Conservation (phyloP, 2,888 invertebrate genomes). For the Phytoseiulus persimilis region DNA sequence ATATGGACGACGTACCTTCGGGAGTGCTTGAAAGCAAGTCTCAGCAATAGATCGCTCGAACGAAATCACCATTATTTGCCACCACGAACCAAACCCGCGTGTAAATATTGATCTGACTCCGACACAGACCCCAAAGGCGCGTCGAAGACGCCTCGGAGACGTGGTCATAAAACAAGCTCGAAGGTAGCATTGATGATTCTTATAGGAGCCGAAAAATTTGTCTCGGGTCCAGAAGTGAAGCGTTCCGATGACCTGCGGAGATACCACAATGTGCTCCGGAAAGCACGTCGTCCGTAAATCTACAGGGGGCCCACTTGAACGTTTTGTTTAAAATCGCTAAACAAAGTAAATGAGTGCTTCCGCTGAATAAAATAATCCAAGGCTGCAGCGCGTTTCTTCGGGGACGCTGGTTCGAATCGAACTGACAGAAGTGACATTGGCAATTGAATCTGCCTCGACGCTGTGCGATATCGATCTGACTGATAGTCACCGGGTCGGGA, state of each 20-base stretch:
- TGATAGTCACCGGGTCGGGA: not conserved
- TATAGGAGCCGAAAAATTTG: too few relatives aligned
- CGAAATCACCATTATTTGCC: not conserved
- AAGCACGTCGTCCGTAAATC: not conserved
- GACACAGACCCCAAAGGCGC: too few relatives aligned
- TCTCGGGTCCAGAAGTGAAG: not conserved
- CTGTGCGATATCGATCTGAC: not conserved
- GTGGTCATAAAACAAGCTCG: not conserved
- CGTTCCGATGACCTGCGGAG: not conserved
- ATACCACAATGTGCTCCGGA: not conserved
- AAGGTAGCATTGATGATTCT: not conserved
- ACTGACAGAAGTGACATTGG: not conserved
- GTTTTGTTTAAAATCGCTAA: constrained; percentile 35
- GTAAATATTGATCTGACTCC: not conserved
- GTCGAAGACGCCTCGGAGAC: too few relatives aligned
- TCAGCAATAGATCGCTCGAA: not conserved
- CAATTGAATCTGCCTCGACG: not conserved
- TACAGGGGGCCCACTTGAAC: constrained; percentile 30
- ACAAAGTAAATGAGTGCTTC: constrained; percentile 31
- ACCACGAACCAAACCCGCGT: not conserved
- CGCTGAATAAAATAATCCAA: not conserved
- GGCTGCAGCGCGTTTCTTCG: not conserved
- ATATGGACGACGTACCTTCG: not conserved
- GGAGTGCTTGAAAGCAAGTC: constrained; percentile 12
- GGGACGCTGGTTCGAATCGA: not conserved